Conservation (phyloP, 1,140 invertebrate species). For the Grapholita molesta region DNA sequence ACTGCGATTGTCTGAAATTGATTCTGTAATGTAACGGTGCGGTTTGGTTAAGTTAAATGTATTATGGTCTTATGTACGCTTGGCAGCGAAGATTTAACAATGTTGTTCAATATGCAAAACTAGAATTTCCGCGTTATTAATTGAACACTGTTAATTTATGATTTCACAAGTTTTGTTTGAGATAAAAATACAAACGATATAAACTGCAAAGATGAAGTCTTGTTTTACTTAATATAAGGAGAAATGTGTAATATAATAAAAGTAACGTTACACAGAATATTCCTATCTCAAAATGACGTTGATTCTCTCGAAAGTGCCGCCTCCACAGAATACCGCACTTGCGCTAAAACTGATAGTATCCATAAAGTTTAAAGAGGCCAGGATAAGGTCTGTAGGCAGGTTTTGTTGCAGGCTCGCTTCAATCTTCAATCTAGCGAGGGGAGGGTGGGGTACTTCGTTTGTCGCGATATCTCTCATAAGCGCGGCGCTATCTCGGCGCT, state of each 20-base stretch:
- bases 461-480: constrained; percentile 67
- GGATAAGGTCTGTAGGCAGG: constrained; percentile 16
- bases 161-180: too few relatives aligned
- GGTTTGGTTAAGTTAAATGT: neutral
- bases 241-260: neutral
- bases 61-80: neutral
- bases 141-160: too few relatives aligned
- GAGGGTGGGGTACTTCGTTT: constrained; percentile 56
- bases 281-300: neutral
- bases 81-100: neutral
- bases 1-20: neutral
- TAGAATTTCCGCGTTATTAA: too few relatives aligned
- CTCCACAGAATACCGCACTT: neutral
- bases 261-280: neutral
- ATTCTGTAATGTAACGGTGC: neutral
- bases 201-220: neutral
- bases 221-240: neutral
- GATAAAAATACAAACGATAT: neutral
- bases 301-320: neutral
- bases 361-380: constrained; percentile 16
- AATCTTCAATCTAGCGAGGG: constrained; percentile 17
- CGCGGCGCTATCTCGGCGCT: constrained; percentile 56
- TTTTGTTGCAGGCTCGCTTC: constrained; percentile 3
- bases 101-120: too few relatives aligned
- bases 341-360: constrained; percentile 11